A percentile compares a stretch with the other conserved stretches of the same genome.
These are phyloP conservation scores for Mormyrus hasselquistii DNA, from an alignment of 2,797 vertebrate genomes.

Conservation along the genomic window DNA sequence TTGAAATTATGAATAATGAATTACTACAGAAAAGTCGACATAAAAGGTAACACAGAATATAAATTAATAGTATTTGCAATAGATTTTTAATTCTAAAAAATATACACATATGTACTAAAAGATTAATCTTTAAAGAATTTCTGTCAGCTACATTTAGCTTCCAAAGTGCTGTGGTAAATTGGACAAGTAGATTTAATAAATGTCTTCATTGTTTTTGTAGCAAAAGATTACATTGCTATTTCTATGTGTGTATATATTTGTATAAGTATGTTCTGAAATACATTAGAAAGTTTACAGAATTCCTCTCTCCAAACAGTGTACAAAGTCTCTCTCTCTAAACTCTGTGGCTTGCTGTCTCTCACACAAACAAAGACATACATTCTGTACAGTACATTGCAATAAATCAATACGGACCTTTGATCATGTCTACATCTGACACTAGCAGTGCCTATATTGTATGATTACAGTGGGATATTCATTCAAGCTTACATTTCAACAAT, in stretches of 20 bases:
- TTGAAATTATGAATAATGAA: background rate
- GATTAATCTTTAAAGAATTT: conserved; percentile 1
- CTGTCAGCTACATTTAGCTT: background rate
- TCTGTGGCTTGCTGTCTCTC: background rate
- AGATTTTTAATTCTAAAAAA: background rate
- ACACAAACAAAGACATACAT: background rate
- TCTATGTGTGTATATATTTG: background rate
- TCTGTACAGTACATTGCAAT: background rate
- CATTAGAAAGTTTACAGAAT: background rate
- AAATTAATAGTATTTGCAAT: background rate
- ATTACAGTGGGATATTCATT: background rate
- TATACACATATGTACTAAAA: background rate
- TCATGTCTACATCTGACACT: background rate
- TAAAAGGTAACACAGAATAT: background rate
- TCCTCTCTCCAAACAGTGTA: background rate
- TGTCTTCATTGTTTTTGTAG: background rate
- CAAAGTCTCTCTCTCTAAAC: background rate
- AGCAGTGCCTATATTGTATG: background rate
- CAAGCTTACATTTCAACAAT: background rate
- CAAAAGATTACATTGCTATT: background rate
- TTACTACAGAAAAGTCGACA: background rate
- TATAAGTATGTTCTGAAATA: background rate
- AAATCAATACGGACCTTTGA: background rate
- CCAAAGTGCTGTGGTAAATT: conserved; percentile 21
- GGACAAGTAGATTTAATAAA: background rate